These are phyloP conservation scores for Glomeris maerens DNA, from an alignment of 1,140 invertebrate genomes.

Conservation along the genomic window DNA sequence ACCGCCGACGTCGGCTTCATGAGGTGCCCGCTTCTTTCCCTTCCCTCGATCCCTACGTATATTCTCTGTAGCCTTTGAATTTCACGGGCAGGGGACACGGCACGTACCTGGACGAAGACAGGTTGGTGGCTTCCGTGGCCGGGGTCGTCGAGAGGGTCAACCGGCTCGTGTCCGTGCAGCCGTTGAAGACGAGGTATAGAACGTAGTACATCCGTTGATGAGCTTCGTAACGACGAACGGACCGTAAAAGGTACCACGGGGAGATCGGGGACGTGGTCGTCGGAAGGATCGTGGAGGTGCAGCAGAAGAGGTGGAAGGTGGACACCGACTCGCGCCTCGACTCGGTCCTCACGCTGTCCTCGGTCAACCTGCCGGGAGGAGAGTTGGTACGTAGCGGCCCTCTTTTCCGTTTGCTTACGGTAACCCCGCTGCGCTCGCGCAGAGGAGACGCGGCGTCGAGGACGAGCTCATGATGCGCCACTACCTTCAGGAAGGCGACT, in stretches of 20 bases:
- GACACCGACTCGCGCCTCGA: constrained; percentile 84
- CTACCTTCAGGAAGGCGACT: constrained; percentile 87
- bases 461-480: constrained; percentile 95
- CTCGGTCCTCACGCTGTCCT: constrained; percentile 72
- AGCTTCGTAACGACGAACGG: not conserved
- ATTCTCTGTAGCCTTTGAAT: constrained; percentile 10
- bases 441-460: constrained; percentile 81
- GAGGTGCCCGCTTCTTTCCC: constrained; percentile 39
- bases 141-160: constrained; percentile 88
- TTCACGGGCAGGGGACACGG: constrained; percentile 73
- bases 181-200: constrained; percentile 60
- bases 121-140: constrained; percentile 77
- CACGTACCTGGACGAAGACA: constrained; percentile 67
- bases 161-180: constrained; percentile 78
- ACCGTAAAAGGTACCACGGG: constrained; percentile 39
- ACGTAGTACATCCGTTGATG: not conserved
- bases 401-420: not conserved
- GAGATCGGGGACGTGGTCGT: constrained; percentile 96
- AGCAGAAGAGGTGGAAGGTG: constrained; percentile 87
- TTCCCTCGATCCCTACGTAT: constrained; percentile 12
- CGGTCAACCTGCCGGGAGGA: constrained; percentile 92
- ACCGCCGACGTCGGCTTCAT: constrained; percentile 68
- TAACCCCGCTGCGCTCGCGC: not conserved
- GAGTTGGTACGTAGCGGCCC: constrained; percentile 43
- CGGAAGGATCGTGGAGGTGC: constrained; percentile 79